A percentile compares a stretch with the other conserved stretches of the same genome.
Conservation (phyloP, 2,797 vertebrate genomes). For the Gila robusta region DNA sequence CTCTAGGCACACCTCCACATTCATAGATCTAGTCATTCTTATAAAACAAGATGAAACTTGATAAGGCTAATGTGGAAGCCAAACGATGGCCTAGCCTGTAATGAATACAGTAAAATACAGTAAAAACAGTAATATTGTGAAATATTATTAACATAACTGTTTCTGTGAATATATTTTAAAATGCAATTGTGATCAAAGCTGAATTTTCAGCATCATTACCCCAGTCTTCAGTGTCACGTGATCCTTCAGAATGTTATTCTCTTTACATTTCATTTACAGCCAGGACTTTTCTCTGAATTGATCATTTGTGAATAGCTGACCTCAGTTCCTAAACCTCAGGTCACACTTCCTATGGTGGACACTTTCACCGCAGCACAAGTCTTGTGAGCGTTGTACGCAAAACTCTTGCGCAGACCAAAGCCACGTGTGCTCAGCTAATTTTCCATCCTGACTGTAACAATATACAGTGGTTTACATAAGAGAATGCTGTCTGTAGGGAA, state of each 20-base stretch:
- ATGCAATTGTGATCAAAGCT: too few species aligned
- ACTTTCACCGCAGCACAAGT: neutral
- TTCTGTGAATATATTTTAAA: too few species aligned
- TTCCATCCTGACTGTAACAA: neutral
- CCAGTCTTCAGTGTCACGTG: too few species aligned
- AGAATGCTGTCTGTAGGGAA: slow-evolving; percentile 13
- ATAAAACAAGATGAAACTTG: slow-evolving; percentile 20
- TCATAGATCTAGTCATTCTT: neutral
- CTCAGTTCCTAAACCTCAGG: neutral
- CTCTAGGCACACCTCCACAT: neutral
- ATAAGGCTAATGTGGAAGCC: neutral
- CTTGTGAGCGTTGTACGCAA: neutral
- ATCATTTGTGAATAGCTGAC: neutral
- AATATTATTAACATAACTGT: too few species aligned
- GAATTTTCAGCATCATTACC: too few species aligned
- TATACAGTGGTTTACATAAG: neutral
- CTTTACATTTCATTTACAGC: neutral
- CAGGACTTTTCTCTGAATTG: neutral
- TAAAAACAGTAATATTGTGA: too few species aligned
- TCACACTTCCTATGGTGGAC: slow-evolving; percentile 6
- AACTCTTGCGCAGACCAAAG: neutral
- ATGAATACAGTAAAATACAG: too few species aligned
- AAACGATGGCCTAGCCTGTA: neutral
- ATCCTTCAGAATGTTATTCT: neutral
- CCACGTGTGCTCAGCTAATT: neutral